Percentiles rank a stretch among this genome's conserved stretches.
Evolutionary conservation across 2,888 invertebrate species (phyloP).

Genomic region (Cephonodes hylas): DNA sequence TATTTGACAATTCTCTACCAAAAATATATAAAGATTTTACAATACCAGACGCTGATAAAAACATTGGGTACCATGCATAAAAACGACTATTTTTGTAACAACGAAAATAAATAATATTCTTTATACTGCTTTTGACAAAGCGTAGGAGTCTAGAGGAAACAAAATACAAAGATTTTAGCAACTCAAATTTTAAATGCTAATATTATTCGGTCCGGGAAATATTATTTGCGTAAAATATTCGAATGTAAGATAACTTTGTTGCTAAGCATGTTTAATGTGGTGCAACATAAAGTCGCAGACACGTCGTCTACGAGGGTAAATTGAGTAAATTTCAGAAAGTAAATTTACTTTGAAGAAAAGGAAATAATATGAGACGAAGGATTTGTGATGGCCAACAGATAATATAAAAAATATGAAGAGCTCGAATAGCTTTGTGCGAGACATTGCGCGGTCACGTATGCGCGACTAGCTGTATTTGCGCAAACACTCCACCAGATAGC

Average conservation of each 20-base stretch:
- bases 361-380: not conserved
- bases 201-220: not conserved
- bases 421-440: slow-evolving; percentile 31
- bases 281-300: not conserved
- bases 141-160: not conserved
- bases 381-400: not conserved
- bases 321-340: not conserved
- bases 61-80: too few relatives aligned
- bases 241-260: not conserved
- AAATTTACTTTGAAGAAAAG: not conserved
- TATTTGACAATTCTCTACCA: not conserved
- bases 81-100: too few relatives aligned
- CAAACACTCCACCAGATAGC: slow-evolving; percentile 71
- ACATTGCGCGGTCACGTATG: slow-evolving; percentile 55
- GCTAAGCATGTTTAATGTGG: not conserved
- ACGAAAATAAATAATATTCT: not conserved
- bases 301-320: not conserved
- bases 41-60: not conserved
- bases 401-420: slow-evolving; percentile 31
- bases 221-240: not conserved
- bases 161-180: not conserved
- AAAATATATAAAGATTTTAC: not conserved
- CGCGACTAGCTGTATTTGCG: slow-evolving; percentile 66
- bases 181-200: not conserved
- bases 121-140: not conserved